phyloP scores from a whole-genome alignment of 2,888 invertebrate species.

The Lasioglossum pauxillum region DNA sequence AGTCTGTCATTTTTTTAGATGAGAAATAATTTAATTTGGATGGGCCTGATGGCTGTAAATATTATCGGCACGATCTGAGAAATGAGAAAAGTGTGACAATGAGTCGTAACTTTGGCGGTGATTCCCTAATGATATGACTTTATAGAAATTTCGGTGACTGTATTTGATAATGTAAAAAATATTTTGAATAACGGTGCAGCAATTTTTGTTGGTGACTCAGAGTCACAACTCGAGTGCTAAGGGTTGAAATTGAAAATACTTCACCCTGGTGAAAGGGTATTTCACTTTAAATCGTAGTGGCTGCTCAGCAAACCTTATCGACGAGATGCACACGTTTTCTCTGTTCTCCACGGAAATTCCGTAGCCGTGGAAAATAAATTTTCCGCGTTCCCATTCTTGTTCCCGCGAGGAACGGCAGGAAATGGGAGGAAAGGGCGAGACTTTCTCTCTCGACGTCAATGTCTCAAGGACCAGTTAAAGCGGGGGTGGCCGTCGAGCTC shows the following conservation, averaged over 20 bases:
- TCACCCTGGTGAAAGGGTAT: neutral
- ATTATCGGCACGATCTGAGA: too few species aligned
- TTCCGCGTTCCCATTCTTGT: neutral
- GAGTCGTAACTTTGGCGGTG: too few species aligned
- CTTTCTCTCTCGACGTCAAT: neutral
- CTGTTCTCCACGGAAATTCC: neutral
- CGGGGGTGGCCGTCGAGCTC: neutral
- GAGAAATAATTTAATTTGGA: too few species aligned
- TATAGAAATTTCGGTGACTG: too few species aligned
- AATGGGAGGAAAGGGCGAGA: neutral
- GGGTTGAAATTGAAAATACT: neutral
- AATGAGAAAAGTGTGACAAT: too few species aligned
- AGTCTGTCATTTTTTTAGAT: too few species aligned
- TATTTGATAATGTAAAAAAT: too few species aligned
- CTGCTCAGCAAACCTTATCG: neutral
- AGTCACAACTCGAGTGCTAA: neutral
- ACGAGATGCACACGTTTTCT: neutral
- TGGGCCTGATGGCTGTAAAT: too few species aligned
- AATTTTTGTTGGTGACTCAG: too few species aligned
- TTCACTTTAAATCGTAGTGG: neutral
- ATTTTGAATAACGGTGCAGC: too few species aligned
- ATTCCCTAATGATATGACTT: too few species aligned
- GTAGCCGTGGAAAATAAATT: neutral
- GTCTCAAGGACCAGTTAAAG: slow-evolving; percentile 3
- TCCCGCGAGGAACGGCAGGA: neutral